Evolutionary conservation across 2,113 vertebrate species (phyloP), one percentile per base, ranked within the genome.

Genomic region (Setophaga kirtlandii): DNA sequence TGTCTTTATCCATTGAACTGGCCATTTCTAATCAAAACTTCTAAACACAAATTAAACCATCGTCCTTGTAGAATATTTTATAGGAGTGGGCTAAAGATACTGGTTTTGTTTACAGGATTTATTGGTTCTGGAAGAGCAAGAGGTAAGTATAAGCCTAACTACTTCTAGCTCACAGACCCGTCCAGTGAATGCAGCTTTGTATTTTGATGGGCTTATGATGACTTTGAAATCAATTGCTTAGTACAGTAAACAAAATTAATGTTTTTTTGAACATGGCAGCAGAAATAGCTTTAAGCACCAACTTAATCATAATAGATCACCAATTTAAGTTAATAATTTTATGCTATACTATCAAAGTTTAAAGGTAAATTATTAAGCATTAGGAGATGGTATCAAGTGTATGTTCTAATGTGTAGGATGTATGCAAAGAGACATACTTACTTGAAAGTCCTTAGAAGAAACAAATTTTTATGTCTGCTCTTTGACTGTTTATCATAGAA

Each of bases 111-210:
- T 80, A 78, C 98, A 99, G 99, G 99, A 99, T 93, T 98, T 99
- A 96, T 97, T 99, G 97, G 99, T 99, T 98, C 96, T 99, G 87
- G 99, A 99, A 95, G 99, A 99, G 81, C 99, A 99, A 97, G 99
- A 99, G 99, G 99, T 99, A 93, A 98, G 94, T 78, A 12, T 60
- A 73, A 63, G 77, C 44, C 76, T 64, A 50, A 50, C 6, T 8
- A 1, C 46, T 76, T 30, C n/a, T 50, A 55, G 27, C 27, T 93
- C 28, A 21, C 23, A 52, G 35, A 90, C 19, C 14, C n/a, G 7
- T 88, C 67, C 19, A 19, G 10, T 1, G 5, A 77, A 55, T 37
- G 28, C 6, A 5, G 27, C 50, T 87, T 91, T 74, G 19, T 41
- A 37, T 87, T 80, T 80, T 62, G 58, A 52, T 2, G 1, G 52